phyloP scores from a whole-genome alignment of 2,888 invertebrate species.

The Laspeyria flexula region DNA sequence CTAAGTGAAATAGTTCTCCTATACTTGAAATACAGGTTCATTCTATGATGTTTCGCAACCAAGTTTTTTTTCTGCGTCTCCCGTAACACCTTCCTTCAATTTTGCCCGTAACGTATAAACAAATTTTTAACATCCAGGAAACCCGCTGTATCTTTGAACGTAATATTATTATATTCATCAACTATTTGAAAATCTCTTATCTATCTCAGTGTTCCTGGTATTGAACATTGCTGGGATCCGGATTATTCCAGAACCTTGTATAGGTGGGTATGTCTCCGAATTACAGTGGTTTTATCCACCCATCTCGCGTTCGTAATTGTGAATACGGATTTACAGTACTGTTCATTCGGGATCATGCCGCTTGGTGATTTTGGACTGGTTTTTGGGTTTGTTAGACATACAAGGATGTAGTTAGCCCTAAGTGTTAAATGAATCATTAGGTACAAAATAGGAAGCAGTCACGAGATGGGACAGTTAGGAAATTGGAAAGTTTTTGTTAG shows the following conservation, averaged over 20 bases:
- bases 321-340: constrained; percentile 7
- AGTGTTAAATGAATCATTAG: too few relatives aligned
- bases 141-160: not conserved
- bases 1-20: too few relatives aligned
- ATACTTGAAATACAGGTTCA: too few relatives aligned
- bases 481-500: too few relatives aligned
- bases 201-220: constrained; percentile 16
- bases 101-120: not conserved
- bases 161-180: constrained; percentile 16
- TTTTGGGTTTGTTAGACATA: too few relatives aligned
- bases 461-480: too few relatives aligned
- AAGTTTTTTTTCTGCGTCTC: too few relatives aligned
- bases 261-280: not conserved
- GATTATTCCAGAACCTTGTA: constrained; percentile 10
- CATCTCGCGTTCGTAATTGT: constrained; percentile 7
- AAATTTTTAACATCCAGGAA: not conserved
- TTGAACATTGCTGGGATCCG: constrained; percentile 1
- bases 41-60: too few relatives aligned
- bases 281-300: constrained; percentile 7
- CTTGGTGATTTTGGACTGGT: constrained; percentile 1
- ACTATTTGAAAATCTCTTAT: constrained; percentile 15
- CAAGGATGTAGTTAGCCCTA: too few relatives aligned
- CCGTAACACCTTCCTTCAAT: too few relatives aligned
- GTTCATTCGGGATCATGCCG: constrained; percentile 2
- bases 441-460: too few relatives aligned